Evolutionary conservation across 2,113 vertebrate genomes (phyloP).

Genomic region (Amblyornis subalaris): DNA sequence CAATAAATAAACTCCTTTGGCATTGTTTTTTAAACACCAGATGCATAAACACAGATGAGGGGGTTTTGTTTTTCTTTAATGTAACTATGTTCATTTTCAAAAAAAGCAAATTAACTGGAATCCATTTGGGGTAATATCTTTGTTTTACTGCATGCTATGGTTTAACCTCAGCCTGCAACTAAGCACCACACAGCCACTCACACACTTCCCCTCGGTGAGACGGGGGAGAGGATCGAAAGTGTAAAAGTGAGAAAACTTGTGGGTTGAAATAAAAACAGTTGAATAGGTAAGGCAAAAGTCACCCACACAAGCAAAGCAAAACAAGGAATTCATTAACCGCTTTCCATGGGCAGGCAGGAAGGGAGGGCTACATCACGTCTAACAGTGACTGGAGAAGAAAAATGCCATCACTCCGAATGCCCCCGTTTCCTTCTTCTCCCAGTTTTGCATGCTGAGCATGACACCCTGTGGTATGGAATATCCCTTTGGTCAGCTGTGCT

Average conservation of each 20-base stretch:
- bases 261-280: not conserved
- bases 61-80: not conserved
- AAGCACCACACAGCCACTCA: not conserved
- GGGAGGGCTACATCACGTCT: not conserved
- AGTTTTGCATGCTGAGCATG: not conserved
- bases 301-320: not conserved
- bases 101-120: not conserved
- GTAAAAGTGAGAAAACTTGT: not conserved
- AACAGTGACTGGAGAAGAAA: not conserved
- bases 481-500: not conserved
- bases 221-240: not conserved
- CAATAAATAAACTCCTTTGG: not conserved
- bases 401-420: not conserved
- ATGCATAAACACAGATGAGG: not conserved
- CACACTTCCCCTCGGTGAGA: not conserved
- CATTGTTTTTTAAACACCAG: slow-evolving; percentile 17
- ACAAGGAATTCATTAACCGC: not conserved
- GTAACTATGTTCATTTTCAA: not conserved
- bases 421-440: not conserved
- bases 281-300: not conserved
- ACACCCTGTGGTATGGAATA: not conserved
- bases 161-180: not conserved
- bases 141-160: not conserved
- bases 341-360: not conserved
- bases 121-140: not conserved